Conservation (phyloP, 2,888 invertebrate species). For the Eupithecia vulgata region DNA sequence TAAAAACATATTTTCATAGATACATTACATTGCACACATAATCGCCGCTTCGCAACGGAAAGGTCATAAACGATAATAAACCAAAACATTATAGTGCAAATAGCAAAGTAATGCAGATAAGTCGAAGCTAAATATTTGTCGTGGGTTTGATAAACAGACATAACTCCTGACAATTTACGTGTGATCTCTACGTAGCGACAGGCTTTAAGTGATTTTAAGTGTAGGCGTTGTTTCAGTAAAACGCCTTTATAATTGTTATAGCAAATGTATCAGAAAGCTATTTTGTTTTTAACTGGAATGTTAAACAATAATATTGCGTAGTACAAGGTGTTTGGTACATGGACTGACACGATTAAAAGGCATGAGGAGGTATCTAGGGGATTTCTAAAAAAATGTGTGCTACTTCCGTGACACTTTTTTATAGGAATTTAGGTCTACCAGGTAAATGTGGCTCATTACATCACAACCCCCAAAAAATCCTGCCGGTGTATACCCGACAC, state of each 20-base stretch:
- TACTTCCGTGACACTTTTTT: too few species aligned
- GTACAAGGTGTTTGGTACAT: too few species aligned
- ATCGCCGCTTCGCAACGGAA: neutral
- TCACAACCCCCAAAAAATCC: neutral
- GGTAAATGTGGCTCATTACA: neutral
- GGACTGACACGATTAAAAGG: neutral
- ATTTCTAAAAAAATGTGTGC: too few species aligned
- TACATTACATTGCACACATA: neutral
- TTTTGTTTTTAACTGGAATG: neutral
- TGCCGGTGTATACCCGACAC: neutral
- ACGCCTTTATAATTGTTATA: neutral
- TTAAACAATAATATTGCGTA: too few species aligned
- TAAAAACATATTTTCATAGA: neutral
- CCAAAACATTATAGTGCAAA: neutral
- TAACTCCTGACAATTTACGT: neutral
- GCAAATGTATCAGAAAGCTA: neutral
- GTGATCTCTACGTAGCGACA: neutral
- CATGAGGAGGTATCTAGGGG: too few species aligned
- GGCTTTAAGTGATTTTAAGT: neutral
- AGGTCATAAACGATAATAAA: neutral
- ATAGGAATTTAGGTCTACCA: neutral
- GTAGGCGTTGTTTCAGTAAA: neutral
- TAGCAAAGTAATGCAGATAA: conserved; percentile 1
- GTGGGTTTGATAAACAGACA: neutral
- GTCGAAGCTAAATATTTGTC: neutral